Conservation (phyloP, 30 jellyfish, hydroid and myxozoan genomes). For the Chrysaora quinquecirrha region DNA sequence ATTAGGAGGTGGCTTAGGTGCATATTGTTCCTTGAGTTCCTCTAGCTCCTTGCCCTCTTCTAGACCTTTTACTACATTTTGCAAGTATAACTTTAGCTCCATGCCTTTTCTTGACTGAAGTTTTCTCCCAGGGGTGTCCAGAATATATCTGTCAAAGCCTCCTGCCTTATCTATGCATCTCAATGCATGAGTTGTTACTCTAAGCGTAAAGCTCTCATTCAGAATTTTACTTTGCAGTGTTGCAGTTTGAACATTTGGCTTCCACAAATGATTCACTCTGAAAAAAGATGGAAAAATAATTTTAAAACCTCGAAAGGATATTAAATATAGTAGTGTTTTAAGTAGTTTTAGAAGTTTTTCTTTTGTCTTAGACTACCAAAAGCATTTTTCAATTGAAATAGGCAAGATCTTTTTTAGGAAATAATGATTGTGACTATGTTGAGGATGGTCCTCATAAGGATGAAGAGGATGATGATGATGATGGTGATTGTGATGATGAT, state of each 20-base stretch:
- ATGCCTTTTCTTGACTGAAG: constrained; percentile 72
- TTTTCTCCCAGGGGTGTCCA: constrained; percentile 74
- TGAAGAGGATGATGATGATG: no score
- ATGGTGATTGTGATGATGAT: no score
- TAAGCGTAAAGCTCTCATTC: constrained; percentile 53
- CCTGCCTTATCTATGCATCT: constrained; percentile 79
- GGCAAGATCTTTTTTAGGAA: no score
- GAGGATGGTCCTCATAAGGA: no score
- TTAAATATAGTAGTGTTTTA: no score
- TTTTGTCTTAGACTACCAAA: no score
- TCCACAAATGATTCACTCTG: constrained; percentile 81
- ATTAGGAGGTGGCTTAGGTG: constrained; percentile 53
- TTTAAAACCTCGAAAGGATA: no score
- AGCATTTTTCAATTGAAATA: no score
- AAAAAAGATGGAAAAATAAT: neutral
- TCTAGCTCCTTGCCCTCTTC: constrained; percentile 61
- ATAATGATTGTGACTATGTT: no score
- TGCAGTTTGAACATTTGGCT: constrained; percentile 80
- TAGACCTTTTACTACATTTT: constrained; percentile 72
- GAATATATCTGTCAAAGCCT: constrained; percentile 87
- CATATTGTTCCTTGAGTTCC: constrained; percentile 72
- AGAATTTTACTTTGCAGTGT: constrained; percentile 63
- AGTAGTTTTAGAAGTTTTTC: no score
- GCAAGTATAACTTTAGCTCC: constrained; percentile 64
- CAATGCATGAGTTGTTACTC: constrained; percentile 73